phyloP scores from a whole-genome alignment of 2,113 vertebrate species.

The Dasyprocta punctata region DNA sequence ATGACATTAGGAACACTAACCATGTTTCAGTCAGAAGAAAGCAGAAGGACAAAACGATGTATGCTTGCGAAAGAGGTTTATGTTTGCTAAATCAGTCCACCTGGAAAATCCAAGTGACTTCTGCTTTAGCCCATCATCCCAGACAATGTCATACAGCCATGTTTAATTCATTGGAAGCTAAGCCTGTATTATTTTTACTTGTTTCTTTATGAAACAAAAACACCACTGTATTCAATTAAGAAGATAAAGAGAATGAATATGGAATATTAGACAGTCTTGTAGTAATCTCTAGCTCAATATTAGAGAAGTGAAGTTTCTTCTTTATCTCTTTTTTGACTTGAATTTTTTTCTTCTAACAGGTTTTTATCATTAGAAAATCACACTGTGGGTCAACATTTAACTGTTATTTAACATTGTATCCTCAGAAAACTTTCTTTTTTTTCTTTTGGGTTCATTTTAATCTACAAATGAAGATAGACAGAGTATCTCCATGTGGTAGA shows the following conservation, averaged over 20 bases:
- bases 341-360: not conserved
- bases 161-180: not conserved
- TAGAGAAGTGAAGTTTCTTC: not conserved
- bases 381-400: not conserved
- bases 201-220: not conserved
- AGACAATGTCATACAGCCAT: not conserved
- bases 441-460: not conserved
- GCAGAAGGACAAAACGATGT: rapidly evolving
- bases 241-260: not conserved
- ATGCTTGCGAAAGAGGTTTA: not conserved
- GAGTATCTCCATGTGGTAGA: rapidly evolving
- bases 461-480: not conserved
- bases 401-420: not conserved
- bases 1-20: not conserved
- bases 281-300: not conserved
- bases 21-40: not conserved
- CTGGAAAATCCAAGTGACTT: not conserved
- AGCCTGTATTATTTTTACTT: not conserved
- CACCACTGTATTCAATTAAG: not conserved
- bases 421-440: not conserved
- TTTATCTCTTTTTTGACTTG: not conserved
- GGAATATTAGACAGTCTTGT: not conserved
- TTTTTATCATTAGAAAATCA: not conserved
- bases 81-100: not conserved
- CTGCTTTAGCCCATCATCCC: not conserved